Percentiles rank a stretch among this genome's conserved stretches.
Evolutionary conservation across 2,113 vertebrate species (phyloP).

Genomic region (Lasiurus cinereus): DNA sequence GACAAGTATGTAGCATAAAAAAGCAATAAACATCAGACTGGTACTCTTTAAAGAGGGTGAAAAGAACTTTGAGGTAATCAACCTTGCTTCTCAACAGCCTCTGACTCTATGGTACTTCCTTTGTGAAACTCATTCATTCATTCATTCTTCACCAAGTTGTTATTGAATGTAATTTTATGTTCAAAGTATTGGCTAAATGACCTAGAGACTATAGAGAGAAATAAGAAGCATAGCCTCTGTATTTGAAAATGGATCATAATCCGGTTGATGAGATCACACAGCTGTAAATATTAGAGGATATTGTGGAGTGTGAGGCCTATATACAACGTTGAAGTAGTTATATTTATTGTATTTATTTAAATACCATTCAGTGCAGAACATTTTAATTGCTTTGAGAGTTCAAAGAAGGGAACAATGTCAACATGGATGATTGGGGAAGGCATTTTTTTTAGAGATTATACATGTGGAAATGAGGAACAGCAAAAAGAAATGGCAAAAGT

Average conservation of each 20-base stretch:
- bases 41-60: background rate
- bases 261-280: background rate
- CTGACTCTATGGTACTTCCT: background rate
- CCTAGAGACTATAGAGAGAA: background rate
- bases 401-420: background rate
- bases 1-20: background rate
- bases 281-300: conserved; percentile 24
- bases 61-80: background rate
- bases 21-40: background rate
- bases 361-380: background rate
- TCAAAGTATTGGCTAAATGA: background rate
- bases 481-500: background rate
- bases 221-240: conserved; percentile 5
- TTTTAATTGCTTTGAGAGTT: conserved; percentile 34
- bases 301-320: background rate
- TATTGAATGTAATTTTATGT: background rate
- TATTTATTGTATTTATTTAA: conserved; percentile 45
- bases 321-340: background rate
- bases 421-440: background rate
- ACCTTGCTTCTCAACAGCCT: background rate
- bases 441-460: background rate
- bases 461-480: background rate
- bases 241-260: background rate
- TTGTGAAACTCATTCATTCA: background rate
- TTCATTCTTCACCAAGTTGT: conserved; percentile 41